Evolutionary conservation across 2,797 vertebrate species (phyloP), one percentile per base, ranked within the genome.

Genomic region (Echiichthys vipera): DNA sequence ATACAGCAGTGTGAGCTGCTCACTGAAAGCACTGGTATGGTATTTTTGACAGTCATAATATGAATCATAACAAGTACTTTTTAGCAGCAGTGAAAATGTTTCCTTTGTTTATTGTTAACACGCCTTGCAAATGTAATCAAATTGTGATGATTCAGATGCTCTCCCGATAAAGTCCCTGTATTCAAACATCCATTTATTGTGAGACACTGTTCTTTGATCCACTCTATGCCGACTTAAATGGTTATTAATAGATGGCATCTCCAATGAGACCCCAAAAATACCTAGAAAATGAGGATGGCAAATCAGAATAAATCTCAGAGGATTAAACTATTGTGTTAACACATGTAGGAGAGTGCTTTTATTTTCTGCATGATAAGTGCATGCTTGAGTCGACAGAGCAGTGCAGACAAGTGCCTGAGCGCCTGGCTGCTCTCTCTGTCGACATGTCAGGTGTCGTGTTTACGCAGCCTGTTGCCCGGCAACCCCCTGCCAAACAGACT

Each of bases 371-470:
- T 68, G 74, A 78, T 84, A 61, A 76, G 74, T 65, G 65, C 50
- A 47, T 86, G 74, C 76, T 74, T 78, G 69, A 74, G 70, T 74
- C 24, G 56, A 69, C 56, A 43, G 65, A 80, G 75, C 73, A 56
- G 53, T 75, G 71, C 73, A 73, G 80, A 69, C 71, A 42, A 83
- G 83, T 74, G 81, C 61, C 75, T 63, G 53, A 80, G 77, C 72
- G 82, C 64, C 62, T 80, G 71, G 64, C 69, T 78, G 79, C 81
- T 85, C 78, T 89, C 77, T 87, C 79, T 79, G 78, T 78, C 53
- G 62, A 81, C 84, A 74, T 89, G 87, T 92, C 90, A 89, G 85
- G 90, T 91, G 85, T 46, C 40, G 62, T 84, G 85, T 91, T 90
- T 90, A 75, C 65, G 67, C 86, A 71, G 70, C 83, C 78, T 91